Conservation (phyloP, 35 echinoderm and acorn worm species). For the Chiridota heheva region DNA sequence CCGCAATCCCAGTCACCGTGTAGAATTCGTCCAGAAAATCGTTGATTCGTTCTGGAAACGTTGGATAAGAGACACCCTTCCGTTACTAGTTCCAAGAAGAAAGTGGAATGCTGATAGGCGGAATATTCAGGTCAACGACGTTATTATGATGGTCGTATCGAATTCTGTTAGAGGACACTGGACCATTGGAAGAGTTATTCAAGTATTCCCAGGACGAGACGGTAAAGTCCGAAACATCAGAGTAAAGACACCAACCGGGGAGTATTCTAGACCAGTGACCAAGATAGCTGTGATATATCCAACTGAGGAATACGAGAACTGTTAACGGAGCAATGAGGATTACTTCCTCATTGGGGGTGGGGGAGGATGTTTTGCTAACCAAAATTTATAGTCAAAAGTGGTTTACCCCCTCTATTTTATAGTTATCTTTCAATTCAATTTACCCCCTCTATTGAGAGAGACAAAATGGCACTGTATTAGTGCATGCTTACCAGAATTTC, state of each 20-base stretch:
- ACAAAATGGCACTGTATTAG: too few species aligned
- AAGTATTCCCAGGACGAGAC: slow-evolving; percentile 62
- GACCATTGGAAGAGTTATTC: slow-evolving; percentile 42
- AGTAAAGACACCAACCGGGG: slow-evolving; percentile 7
- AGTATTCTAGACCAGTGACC: slow-evolving; percentile 2
- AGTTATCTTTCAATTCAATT: too few species aligned
- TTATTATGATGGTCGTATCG: slow-evolving; percentile 42
- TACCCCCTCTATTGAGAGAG: too few species aligned
- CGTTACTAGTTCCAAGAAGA: slow-evolving; percentile 34
- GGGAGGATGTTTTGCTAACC: too few species aligned
- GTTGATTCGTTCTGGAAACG: slow-evolving; percentile 63
- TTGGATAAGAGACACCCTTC: slow-evolving; percentile 60
- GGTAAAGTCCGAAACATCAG: slow-evolving; percentile 47
- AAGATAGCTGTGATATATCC: slow-evolving; percentile 55
- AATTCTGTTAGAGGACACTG: slow-evolving; percentile 59
- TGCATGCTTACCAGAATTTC: too few species aligned
- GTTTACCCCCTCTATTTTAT: too few species aligned
- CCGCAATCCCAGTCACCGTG: slow-evolving; percentile 33
- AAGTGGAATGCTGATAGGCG: slow-evolving; percentile 43
- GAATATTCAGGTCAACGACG: slow-evolving; percentile 37
- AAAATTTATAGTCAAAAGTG: too few species aligned
- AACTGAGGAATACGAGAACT: slow-evolving; percentile 43
- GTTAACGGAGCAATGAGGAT: background rate
- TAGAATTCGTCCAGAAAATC: slow-evolving; percentile 64
- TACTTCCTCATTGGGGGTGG: background rate